Evolutionary conservation across 2,113 vertebrate genomes (phyloP).

Genomic region (Elachura formosa): DNA sequence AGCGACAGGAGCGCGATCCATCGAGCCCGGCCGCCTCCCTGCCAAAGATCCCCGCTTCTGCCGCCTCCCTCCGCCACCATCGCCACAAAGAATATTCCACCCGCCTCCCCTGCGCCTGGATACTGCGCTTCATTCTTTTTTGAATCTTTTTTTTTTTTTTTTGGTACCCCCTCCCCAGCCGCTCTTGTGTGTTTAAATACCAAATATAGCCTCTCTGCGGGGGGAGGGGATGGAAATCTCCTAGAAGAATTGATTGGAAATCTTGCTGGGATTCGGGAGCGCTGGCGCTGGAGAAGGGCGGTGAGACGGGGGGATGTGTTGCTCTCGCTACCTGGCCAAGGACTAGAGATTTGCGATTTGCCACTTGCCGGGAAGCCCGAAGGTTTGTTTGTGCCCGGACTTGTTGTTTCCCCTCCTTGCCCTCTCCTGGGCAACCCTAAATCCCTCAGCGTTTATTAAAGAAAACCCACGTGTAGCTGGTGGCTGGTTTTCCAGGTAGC

Average conservation of each 20-base stretch:
- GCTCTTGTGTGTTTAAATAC: constrained; percentile 22
- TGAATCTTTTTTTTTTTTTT: not conserved
- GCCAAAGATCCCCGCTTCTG: too few relatives aligned
- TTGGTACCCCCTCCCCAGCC: not conserved
- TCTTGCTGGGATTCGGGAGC: not conserved
- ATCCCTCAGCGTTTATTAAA: not conserved
- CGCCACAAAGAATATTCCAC: not conserved
- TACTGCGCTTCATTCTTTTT: not conserved
- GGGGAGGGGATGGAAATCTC: not conserved
- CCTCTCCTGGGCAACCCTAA: not conserved
- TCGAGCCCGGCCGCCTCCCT: not conserved
- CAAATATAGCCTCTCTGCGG: constrained; percentile 30
- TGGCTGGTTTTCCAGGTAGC: not conserved
- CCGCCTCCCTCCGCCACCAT: too few relatives aligned
- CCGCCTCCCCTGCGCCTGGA: constrained; percentile 11
- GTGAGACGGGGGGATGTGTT: not conserved
- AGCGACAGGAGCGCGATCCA: not conserved
- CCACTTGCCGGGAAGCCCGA: not conserved
- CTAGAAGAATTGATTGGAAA: not conserved
- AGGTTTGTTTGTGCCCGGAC: not conserved
- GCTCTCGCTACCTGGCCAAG: not conserved
- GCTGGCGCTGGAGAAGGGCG: not conserved
- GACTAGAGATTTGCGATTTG: not conserved
- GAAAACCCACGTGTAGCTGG: constrained; percentile 13
- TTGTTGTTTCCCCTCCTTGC: not conserved